Evolutionary conservation across 2,888 invertebrate species (phyloP).

Genomic region (Oegoconia quadripuncta): DNA sequence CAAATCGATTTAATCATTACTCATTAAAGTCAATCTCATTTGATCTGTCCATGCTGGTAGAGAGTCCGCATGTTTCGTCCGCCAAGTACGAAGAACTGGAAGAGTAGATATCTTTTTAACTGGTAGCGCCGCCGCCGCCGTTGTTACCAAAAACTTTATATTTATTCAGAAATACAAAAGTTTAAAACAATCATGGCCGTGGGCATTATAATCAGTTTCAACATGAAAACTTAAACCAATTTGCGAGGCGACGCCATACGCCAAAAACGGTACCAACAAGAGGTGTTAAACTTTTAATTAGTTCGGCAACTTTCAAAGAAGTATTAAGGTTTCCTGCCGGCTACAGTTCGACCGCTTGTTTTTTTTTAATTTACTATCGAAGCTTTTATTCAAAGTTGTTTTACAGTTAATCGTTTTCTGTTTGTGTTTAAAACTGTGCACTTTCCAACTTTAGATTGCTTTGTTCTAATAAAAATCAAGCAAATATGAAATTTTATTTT

Average conservation of each 20-base stretch:
- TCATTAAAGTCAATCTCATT: too few species aligned
- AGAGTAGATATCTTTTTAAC: too few species aligned
- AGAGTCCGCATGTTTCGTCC: too few species aligned
- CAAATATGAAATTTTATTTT: too few species aligned
- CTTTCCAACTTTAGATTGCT: neutral
- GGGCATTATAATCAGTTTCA: slow-evolving; percentile 12
- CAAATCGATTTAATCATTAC: too few species aligned
- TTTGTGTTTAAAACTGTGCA: neutral
- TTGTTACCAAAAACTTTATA: neutral
- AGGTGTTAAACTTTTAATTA: slow-evolving; percentile 73
- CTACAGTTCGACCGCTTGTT: slow-evolving; percentile 40
- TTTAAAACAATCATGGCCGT: slow-evolving; percentile 1
- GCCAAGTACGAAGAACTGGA: too few species aligned
- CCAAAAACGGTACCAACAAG: slow-evolving; percentile 48
- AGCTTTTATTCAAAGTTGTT: slow-evolving; percentile 13
- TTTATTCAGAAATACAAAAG: neutral
- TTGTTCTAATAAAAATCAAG: neutral
- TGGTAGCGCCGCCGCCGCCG: too few species aligned
- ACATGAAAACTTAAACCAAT: slow-evolving; percentile 45
- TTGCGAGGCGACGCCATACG: slow-evolving; percentile 40
- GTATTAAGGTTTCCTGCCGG: slow-evolving; percentile 50
- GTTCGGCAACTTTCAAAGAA: slow-evolving; percentile 59
- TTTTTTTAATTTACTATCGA: slow-evolving; percentile 29
- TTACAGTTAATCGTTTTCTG: slow-evolving; percentile 9
- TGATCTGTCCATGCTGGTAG: too few species aligned